Evolutionary conservation across 2,113 vertebrate genomes (phyloP), one percentile per base, ranked within the genome.

Genomic region (Anseranas semipalmata): DNA sequence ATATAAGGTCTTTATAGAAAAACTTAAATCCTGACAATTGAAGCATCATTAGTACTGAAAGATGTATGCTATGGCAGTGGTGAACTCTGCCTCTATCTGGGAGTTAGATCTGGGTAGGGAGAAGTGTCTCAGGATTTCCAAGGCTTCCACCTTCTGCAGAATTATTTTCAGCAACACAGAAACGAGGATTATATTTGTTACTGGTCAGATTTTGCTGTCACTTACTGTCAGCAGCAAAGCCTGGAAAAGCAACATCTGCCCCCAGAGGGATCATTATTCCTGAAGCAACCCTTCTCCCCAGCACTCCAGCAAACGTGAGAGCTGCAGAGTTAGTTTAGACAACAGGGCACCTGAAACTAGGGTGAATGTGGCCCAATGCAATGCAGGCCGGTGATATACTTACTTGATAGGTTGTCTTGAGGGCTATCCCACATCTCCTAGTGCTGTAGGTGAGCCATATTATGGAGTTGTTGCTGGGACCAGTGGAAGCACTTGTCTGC

Each of bases 41-140:
- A 73, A 73, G 87, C 56, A 63, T 88, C 83, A 11, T 56, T 74
- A 62, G 59, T 53, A 46, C 55, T 88, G 72, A 63, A 72, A 60
- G 75, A 41, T 46, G 41, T 45, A 63, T 59, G 72, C 82, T 83
- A 2, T 52, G 77, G 80, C 87, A 92, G 52, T 24, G 73, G 13
- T 55, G 56, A 87, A 43, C 65, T 76, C 90, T 71, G 32, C 50
- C 37, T 90, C 74, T 43, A 0, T 28, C 17, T 37, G 55, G 72
- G 76, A 90, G 28, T 60, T 88, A 56, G 60, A 65, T 55, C 37
- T 78, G 43, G 48, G 43, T 78, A 78, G 91, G 70, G 41, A 79
- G 81, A 85, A 85, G 60, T 35, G 73, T 81, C 94, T 88, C 75
- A 91, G 94, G 93, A 94, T 96, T 97, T 87, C 89, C 62, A 87